phyloP scores from a whole-genome alignment of 2,888 invertebrate genomes.

The Drosophila rubida region DNA sequence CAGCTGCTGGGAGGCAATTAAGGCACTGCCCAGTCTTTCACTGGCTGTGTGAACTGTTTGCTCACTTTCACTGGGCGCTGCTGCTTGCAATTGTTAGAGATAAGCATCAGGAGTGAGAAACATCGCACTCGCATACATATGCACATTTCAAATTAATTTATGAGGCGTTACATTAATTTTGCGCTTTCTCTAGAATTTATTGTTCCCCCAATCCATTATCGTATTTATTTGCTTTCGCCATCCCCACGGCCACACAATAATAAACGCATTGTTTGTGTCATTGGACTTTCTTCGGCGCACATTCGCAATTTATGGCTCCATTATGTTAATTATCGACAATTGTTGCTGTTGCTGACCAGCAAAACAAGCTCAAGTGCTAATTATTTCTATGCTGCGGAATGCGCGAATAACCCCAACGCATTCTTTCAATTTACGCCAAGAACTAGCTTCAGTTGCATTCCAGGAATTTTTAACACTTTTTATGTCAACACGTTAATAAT shows the following conservation, averaged over 20 bases:
- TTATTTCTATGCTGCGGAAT: conserved; percentile 52
- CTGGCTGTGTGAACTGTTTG: conserved; percentile 39
- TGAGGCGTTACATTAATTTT: conserved; percentile 70
- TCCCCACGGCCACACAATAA: conserved; percentile 10
- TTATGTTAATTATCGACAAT: conserved; percentile 82
- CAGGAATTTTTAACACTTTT: neutral
- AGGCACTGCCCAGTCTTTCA: conserved; percentile 42
- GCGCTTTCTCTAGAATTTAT: conserved; percentile 67
- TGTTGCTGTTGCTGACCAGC: conserved; percentile 57
- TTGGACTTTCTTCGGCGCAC: conserved; percentile 73
- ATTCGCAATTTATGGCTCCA: conserved; percentile 71
- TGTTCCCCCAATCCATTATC: conserved; percentile 31
- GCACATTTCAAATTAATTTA: conserved; percentile 79
- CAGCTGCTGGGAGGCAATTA: conserved; percentile 48
- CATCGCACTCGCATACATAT: conserved; percentile 39
- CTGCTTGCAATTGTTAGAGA: conserved; percentile 55
- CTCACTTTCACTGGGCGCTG: conserved; percentile 46
- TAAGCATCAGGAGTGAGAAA: conserved; percentile 38
- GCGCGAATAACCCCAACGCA: conserved; percentile 43
- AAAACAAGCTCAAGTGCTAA: conserved; percentile 45
- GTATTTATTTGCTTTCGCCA: conserved; percentile 39
- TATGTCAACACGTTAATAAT: no score
- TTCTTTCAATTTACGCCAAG: conserved; percentile 20
- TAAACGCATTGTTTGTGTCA: conserved; percentile 56
- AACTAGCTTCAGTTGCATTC: neutral